A percentile compares a stretch with the other conserved stretches of the same genome.
Conservation (phyloP, 2,113 vertebrate genomes). For the Castor canadensis region DNA sequence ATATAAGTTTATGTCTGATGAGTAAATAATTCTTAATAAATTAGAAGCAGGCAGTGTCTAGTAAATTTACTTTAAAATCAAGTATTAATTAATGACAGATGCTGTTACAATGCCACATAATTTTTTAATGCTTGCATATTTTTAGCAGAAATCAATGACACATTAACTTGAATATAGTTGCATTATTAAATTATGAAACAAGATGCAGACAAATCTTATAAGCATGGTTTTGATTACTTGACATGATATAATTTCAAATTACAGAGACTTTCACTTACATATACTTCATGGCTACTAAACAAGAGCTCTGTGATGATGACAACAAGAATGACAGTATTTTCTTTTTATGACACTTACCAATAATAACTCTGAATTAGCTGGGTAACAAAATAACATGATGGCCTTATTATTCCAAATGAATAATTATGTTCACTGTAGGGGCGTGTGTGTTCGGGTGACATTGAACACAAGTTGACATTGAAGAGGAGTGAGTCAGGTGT, state of each 20-base stretch:
- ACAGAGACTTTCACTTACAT: conserved; percentile 34
- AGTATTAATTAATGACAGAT: conserved; percentile 46
- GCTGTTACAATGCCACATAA: conserved; percentile 6
- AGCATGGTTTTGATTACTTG: conserved; percentile 26
- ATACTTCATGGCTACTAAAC: neutral
- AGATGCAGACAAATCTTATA: conserved; percentile 41
- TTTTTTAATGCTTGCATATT: conserved; percentile 49
- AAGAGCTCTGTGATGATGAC: neutral
- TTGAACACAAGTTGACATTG: neutral
- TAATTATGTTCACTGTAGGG: neutral
- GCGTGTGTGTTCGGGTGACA: neutral
- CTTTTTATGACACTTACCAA: neutral
- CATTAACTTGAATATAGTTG: conserved; percentile 44
- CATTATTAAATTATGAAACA: conserved; percentile 25
- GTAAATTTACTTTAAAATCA: conserved; percentile 26
- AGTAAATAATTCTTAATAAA: conserved; percentile 11
- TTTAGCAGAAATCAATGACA: neutral
- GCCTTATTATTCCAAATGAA: conserved; percentile 10
- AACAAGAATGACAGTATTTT: conserved; percentile 10
- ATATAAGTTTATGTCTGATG: neutral
- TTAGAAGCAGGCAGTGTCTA: neutral
- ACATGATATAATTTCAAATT: conserved; percentile 5
- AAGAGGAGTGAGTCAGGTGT: neutral
- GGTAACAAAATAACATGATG: neutral
- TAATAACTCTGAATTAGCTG: neutral